Evolutionary conservation across 2,888 invertebrate genomes (phyloP), one percentile per base, ranked within the genome.

Genomic region (Netelia virgata): DNA sequence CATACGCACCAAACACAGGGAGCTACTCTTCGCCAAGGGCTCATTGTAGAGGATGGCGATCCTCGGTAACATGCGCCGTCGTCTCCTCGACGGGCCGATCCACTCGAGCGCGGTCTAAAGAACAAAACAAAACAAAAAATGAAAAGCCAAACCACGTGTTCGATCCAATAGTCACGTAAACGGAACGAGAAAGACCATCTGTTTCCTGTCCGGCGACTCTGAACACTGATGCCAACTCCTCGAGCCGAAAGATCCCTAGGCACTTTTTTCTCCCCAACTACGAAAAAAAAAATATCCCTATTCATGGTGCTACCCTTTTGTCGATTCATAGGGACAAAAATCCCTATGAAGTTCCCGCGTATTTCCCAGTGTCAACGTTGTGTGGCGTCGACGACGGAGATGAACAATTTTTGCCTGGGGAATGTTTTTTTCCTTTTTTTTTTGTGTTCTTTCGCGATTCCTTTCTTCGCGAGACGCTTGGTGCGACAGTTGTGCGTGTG

Each of bases 1-100:
- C 93, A 95, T 97, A 94, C 96, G 97, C 88, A 95, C 96, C 92
- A 97, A 97, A 93, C 97, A 97, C 94, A 88, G 88, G 82, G 89
- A 90, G 75, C 86, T 91, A 70, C 88, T 90, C 78, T 91, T 90
- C 88, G 90, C 88, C 86, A 92, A 91, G 87, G 91, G 90, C 74
- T 88, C 91, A 55, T 91, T 91, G 89, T 91, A 91, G 92, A 92
- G 89, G 90, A 90, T 89, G 89, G 90, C 89, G 87, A 90, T 90
- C 82, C 89, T 90, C 89, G 90, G 90, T 87, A 90, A 90, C 86
- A 91, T 89, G 88, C 91, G 91, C 88, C 91, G 90, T 86, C 91
- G 88, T 83, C 87, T 80, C 78, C 88, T 87, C 86, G 86, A 84
- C 75, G 84, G 82, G 43, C 68, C 77, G 69, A 64, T 81, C 76